Base-by-base conservation (phyloP, 37 sponge, comb jelly and placozoan species). In the Tethya wilhelma region DNA sequence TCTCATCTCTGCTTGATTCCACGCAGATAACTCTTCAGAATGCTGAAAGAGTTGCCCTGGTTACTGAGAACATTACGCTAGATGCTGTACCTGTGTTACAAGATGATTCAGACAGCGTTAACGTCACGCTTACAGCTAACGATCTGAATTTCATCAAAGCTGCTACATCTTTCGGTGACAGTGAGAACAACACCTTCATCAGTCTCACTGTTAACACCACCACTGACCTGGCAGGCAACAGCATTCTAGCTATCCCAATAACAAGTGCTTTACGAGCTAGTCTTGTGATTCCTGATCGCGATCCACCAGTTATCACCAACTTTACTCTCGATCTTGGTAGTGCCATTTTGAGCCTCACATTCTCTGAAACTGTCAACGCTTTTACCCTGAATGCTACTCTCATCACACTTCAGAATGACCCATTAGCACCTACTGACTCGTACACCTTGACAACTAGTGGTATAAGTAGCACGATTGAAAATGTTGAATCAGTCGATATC, bases 241-340 rank as follows among this genome's bases (percentile, higher is more conserved):
- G 74, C n/a, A 79, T 96, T 3, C 41, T 73, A 17, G 42, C 74
- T 1, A 65, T 90, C 25, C 5, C 81, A 31, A 41, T 59, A 30
- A 37, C 32, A 1, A 43, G 56, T 71, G 88, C 82, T 3, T 44
- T 88, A 1, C 79, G 34, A 38, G 91, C 85, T 40, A 29, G 25
- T 49, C 44, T 36, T 33, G 77, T 93, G 12, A 31, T 73, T 7
- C 69, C 75, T 34, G 97, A 96, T 56, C 69, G 44, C n/a, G 79
- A 74, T 29, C 84, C 88, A 55, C 97, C 97, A 67, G 33, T 49
- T 14, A 59, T 96, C n/a, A 34, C 75, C 0, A 84, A 59, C 56
- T 93, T 96, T 42, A 46, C 75, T n/a, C 68, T 96, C 9, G 86
- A 96, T 74, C 85, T 96, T 22, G 89, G 82, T 1, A 69, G 44